These are phyloP conservation scores for Crocodylus rhombifer DNA, from an alignment of 2,797 vertebrate species.

Conservation along the genomic window DNA sequence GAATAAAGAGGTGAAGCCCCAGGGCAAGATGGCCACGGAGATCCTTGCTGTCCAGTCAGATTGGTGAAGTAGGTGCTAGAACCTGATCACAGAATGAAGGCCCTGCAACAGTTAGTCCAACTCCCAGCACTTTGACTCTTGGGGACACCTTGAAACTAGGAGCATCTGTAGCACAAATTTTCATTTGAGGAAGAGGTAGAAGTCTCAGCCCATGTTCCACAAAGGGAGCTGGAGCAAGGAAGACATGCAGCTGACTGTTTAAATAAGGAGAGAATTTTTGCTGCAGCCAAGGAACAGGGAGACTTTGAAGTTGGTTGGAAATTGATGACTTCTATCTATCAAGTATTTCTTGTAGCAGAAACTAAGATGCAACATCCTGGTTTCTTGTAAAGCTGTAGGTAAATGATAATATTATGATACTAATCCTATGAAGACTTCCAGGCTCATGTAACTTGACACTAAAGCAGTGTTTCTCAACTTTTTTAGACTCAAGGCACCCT, in stretches of 20 bases:
- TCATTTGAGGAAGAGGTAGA: neutral
- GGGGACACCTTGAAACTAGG: neutral
- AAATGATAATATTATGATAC: rapidly evolving
- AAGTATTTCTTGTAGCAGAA: neutral
- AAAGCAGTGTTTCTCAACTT: no score
- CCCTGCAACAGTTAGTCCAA: neutral
- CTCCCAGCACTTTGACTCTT: neutral
- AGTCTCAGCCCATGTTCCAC: rapidly evolving
- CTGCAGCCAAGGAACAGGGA: neutral
- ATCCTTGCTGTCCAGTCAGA: neutral
- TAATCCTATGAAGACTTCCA: neutral
- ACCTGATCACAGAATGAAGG: neutral
- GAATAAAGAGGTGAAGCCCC: neutral
- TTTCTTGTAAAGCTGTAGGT: neutral
- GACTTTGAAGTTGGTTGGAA: neutral
- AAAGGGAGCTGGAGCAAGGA: neutral
- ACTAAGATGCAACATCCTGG: neutral
- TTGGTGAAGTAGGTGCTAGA: neutral
- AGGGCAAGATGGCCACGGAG: neutral
- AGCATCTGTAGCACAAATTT: neutral
- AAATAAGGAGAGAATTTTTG: neutral
- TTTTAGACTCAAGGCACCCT: no score
- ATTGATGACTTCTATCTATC: neutral
- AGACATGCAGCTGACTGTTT: rapidly evolving
- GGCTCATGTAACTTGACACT: rapidly evolving